phyloP scores from a whole-genome alignment of 2,888 invertebrate genomes.

The Galerucella nymphaeae region DNA sequence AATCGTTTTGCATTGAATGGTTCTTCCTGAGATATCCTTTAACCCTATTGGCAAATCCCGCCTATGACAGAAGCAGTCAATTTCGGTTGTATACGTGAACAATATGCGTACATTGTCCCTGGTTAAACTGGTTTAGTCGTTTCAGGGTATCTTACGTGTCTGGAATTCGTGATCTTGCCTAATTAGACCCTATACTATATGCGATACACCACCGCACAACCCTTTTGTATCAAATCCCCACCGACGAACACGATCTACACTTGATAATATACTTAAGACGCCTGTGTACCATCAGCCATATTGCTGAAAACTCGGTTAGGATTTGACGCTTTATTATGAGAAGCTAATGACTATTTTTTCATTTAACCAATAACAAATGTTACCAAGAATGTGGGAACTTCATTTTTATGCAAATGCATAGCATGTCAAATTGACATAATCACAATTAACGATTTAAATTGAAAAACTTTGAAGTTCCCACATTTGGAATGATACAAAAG shows the following conservation, averaged over 20 bases:
- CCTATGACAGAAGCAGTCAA: conserved; percentile 14
- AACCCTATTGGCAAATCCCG: not conserved
- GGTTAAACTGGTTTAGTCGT: conserved; percentile 18
- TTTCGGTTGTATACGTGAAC: conserved; percentile 21
- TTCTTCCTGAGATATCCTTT: not conserved
- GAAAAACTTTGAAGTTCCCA: too few relatives aligned
- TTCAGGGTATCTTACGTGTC: conserved; percentile 46
- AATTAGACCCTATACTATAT: conserved; percentile 53
- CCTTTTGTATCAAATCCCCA: conserved; percentile 44
- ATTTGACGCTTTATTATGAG: too few relatives aligned
- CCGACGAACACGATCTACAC: conserved; percentile 42
- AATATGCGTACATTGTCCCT: conserved; percentile 28
- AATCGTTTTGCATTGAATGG: not conserved
- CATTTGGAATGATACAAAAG: too few relatives aligned
- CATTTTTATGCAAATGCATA: too few relatives aligned
- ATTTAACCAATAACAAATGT: too few relatives aligned
- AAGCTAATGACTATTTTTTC: too few relatives aligned
- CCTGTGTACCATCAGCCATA: too few relatives aligned
- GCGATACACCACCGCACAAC: conserved; percentile 41
- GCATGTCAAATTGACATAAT: too few relatives aligned
- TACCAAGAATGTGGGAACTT: too few relatives aligned
- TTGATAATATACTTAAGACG: conserved; percentile 49
- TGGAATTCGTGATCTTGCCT: conserved; percentile 54
- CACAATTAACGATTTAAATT: too few relatives aligned
- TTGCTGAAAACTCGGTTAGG: too few relatives aligned